Evolutionary conservation across 2,888 invertebrate species (phyloP).

Genomic region (Oxytorus armatus): DNA sequence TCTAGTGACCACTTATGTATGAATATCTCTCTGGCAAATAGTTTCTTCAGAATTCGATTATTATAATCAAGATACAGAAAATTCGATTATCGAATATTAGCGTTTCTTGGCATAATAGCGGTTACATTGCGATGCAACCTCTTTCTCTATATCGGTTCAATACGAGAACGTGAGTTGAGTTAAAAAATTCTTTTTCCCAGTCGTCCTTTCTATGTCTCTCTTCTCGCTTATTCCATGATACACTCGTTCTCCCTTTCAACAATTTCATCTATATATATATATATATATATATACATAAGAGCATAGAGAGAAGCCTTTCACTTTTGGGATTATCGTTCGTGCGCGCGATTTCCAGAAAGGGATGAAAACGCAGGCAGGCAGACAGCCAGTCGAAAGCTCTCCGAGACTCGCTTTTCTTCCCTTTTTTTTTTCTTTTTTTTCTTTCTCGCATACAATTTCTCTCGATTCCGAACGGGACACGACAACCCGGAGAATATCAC

Average conservation of each 20-base stretch:
- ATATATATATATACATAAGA: constrained; percentile 2
- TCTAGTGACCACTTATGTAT: neutral
- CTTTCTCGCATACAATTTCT: constrained; percentile 31
- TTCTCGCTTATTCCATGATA: neutral
- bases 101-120: constrained; percentile 2
- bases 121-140: constrained; percentile 34
- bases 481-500: constrained; percentile 54
- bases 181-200: constrained; percentile 39
- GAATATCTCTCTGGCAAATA: neutral
- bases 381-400: constrained; percentile 44
- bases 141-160: constrained; percentile 37
- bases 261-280: neutral
- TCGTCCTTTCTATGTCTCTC: constrained; percentile 4
- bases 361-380: constrained; percentile 28
- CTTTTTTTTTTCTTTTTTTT: constrained; percentile 40
- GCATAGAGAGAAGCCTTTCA: constrained; percentile 37
- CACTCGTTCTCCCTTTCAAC: constrained; percentile 8
- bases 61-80: neutral
- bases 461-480: constrained; percentile 35
- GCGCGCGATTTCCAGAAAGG: constrained; percentile 39
- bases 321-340: constrained; percentile 55
- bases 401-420: constrained; percentile 3
- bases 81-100: constrained; percentile 51
- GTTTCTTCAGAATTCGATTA: constrained; percentile 22
- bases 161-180: constrained; percentile 48